Conservation (phyloP, 1,140 invertebrate species). For the Neodiprion lecontei region DNA sequence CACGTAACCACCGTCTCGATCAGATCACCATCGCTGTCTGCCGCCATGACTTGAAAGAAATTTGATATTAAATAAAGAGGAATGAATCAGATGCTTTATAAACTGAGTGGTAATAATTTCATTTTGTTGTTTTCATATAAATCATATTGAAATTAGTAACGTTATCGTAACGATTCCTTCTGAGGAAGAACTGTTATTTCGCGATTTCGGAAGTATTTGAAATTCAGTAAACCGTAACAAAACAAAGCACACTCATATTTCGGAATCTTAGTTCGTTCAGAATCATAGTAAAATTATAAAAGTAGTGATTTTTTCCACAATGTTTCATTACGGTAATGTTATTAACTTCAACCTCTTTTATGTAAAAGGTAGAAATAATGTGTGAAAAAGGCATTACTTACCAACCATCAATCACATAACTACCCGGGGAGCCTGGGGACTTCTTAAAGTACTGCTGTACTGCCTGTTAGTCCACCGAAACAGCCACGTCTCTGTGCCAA, state of each 20-base stretch:
- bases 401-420: constrained; percentile 64
- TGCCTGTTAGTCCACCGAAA: constrained; percentile 31
- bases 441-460: constrained; percentile 51
- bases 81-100: too few species aligned
- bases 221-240: constrained; percentile 4
- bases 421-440: constrained; percentile 56
- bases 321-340: too few species aligned
- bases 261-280: too few species aligned
- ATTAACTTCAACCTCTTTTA: not conserved
- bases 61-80: constrained; percentile 11
- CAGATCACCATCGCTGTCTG: constrained; percentile 76
- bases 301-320: too few species aligned
- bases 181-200: too few species aligned
- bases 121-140: constrained; percentile 8
- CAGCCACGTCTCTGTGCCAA: constrained; percentile 31
- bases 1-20: constrained; percentile 81
- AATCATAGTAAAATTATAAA: too few species aligned
- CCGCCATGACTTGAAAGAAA: constrained; percentile 69
- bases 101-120: too few species aligned
- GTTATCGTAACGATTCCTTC: too few species aligned
- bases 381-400: constrained; percentile 33
- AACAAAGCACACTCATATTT: not conserved
- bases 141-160: not conserved
- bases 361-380: constrained; percentile 7
- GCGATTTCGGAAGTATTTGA: too few species aligned